These are phyloP conservation scores for Heliconius himera DNA, from an alignment of 1,140 invertebrate species.

Conservation along the genomic window DNA sequence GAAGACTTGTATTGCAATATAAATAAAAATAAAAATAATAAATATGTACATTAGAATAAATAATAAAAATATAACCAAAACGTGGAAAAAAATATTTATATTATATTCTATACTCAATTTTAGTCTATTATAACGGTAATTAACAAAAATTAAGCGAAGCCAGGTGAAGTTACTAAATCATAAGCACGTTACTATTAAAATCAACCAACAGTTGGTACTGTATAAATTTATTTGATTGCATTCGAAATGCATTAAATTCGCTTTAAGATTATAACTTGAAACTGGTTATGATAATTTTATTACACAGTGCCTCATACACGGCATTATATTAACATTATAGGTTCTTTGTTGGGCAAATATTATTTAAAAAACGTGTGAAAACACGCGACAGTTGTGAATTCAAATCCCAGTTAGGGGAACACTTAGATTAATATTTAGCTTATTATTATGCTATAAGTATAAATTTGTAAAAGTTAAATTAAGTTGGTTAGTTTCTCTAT, in stretches of 20 bases:
- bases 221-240: conserved; percentile 18
- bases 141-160: background rate
- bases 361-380: conserved; percentile 7
- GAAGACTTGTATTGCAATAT: no score
- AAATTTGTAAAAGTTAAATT: background rate
- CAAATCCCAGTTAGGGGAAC: background rate
- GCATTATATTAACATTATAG: background rate
- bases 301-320: background rate
- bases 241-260: conserved; percentile 25
- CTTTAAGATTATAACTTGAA: conserved; percentile 19
- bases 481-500: no score
- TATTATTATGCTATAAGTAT: background rate
- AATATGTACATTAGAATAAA: no score
- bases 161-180: background rate
- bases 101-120: no score
- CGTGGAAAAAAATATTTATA: no score
- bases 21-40: no score
- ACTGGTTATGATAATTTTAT: conserved; percentile 34
- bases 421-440: background rate
- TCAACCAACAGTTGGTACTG: background rate
- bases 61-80: no score
- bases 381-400: background rate
- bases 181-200: background rate
- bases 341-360: conserved; percentile 12
- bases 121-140: background rate